Base-by-base conservation (phyloP, 2,113 vertebrate genomes). In the Pseudopipra pipra region DNA sequence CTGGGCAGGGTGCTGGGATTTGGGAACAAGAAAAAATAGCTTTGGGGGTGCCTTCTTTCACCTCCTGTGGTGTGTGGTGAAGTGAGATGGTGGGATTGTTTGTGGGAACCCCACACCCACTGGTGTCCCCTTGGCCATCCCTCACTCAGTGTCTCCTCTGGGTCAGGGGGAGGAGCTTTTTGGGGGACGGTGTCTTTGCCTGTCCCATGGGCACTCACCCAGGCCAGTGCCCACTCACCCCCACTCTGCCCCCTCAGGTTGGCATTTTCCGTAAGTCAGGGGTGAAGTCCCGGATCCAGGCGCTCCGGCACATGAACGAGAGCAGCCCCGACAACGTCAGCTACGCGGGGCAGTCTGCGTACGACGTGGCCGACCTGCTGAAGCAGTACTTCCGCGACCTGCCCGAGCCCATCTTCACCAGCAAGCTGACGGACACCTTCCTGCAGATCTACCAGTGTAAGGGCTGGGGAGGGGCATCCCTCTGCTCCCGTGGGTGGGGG, bases 311-410 rank as follows among this genome's bases (percentile, higher is more conserved):
- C 89, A 98, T 98, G 98, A 99, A 98, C 0, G 99, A 99, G 82
- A 96, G 66, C 58, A 98, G 98, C 27, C 98, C 98, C 0, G 98
- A 99, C 86, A 94, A 98, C 1, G 98, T 99, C 63, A 98, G 83
- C 86, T 99, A 99, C 2, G 96, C 98, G 1, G 98, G 98, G 80
- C 99, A 99, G 94, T 99, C 98, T 0, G 98, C 98, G 1, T 99
- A 99, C 0, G 99, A 99, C 3, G 98, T 99, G 94, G 98, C 98
- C 0, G 98, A 99, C 94, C 95, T 99, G 96, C 94, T 99, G 74
- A 99, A 99, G 95, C 98, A 99, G 55, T 99, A 99, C 81, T 99
- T 99, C 97, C 97, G 98, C 0, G 98, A 99, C 95, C 97, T 99
- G 17, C 99, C 99, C 0, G 98, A 99, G 93, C 98, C 99, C 37